These are phyloP conservation scores for Drosophila yakuba DNA, from an alignment of 1,140 invertebrate genomes.

Conservation along the genomic window DNA sequence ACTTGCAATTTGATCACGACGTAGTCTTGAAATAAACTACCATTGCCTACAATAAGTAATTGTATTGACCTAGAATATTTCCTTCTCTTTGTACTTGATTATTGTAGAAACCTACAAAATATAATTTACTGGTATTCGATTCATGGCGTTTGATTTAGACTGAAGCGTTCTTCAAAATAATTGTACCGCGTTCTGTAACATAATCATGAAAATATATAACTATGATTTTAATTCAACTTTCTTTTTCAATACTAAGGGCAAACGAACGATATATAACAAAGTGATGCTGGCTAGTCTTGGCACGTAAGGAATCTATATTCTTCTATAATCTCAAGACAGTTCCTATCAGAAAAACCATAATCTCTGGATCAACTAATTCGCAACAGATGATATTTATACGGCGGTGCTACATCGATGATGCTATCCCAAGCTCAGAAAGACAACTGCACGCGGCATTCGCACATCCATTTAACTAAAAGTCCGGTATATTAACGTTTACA, in stretches of 20 bases:
- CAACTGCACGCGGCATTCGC: not conserved
- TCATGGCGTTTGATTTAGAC: not conserved
- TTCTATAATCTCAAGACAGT: too few species aligned
- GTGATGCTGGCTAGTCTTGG: too few species aligned
- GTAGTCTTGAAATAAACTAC: constrained; percentile 66
- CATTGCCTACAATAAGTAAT: constrained; percentile 7
- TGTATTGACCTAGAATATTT: constrained; percentile 10
- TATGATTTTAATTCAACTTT: not conserved
- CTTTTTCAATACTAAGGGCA: not conserved
- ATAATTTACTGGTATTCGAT: constrained; percentile 15
- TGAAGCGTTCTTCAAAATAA: not conserved
- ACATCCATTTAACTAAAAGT: constrained; percentile 12
- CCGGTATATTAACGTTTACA: constrained; percentile 61
- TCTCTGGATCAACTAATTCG: too few species aligned
- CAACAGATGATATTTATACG: too few species aligned
- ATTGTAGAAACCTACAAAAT: constrained; percentile 19
- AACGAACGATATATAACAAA: too few species aligned
- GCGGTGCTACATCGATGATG: not conserved
- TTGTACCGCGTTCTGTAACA: not conserved
- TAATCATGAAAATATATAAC: not conserved
- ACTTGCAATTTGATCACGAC: constrained; percentile 75
- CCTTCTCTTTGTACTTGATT: constrained; percentile 12
- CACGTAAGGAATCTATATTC: too few species aligned
- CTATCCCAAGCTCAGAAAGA: not conserved
- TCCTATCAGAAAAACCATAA: too few species aligned